Base-by-base conservation (phyloP, 2,113 vertebrate species). In the Chionodraco myersi region DNA sequence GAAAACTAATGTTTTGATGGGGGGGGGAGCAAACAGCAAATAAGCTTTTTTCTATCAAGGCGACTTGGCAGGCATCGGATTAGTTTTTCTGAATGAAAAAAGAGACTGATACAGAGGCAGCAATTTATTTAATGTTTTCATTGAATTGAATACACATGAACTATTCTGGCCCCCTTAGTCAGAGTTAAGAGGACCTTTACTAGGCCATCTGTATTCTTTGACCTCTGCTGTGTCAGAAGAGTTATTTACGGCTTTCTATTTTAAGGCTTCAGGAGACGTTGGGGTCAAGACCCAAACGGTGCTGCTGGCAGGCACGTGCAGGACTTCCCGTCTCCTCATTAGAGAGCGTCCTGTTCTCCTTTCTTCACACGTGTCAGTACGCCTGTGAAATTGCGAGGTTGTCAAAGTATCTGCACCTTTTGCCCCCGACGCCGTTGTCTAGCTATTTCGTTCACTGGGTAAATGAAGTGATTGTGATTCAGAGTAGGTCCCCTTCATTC, bases 1-100 rank as follows among this genome's bases (percentile, higher is more conserved):
- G 82, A 88, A 89, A 71, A 86, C 84, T 80, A 86, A 90, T 88
- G 80, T 86, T 86, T 75, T 56, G 52, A 86, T 74, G 63, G 45
- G n/a, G n/a, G n/a, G 26, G 30, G 30, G 30, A 64, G 64, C 52
- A 69, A 62, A 74, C 5, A 0, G 68, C 56, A 73, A 69, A 59
- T 44, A 47, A 1, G 12, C 5, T 4, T 30, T 30, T 30, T 30
- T 30, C 30, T 30, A 30, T 30, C 30, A 30, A 41, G 6, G 36
- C 5, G 36, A 41, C 5, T 41, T 1, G 36, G 36, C 36, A 41
- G 36, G 41, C 70, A 23, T 69, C 41, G 23, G 45, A 41, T 16
- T 12, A 15, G 52, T 15, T 48, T 56, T 75, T 45, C 61, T 63
- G 71, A 66, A 26, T 10, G 21, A 12, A 21, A 59, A 34, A 71